Evolutionary conservation across 1,140 invertebrate species (phyloP).

Genomic region (Drosophila lowei): DNA sequence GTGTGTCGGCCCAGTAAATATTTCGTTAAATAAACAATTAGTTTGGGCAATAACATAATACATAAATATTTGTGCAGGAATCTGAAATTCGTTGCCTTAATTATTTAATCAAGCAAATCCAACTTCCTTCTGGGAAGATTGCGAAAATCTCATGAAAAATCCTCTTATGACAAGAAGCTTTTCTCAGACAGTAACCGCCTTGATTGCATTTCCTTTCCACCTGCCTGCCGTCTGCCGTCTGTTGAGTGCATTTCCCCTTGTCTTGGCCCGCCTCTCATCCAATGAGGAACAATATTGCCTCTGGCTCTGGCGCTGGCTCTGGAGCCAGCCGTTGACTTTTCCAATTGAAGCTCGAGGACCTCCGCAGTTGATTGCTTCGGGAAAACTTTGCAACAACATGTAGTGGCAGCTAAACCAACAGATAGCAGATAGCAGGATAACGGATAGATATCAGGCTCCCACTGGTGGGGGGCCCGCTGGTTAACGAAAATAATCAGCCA

Average conservation of each 20-base stretch:
- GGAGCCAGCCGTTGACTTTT: constrained; percentile 69
- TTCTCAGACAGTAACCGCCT: constrained; percentile 33
- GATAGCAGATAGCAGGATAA: constrained; percentile 36
- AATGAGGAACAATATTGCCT: constrained; percentile 56
- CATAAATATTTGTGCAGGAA: constrained; percentile 11
- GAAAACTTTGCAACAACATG: constrained; percentile 69
- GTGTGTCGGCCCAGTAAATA: neutral
- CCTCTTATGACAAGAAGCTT: constrained; percentile 36
- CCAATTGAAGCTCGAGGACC: constrained; percentile 58
- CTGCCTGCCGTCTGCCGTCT: constrained; percentile 37
- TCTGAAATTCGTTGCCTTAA: neutral
- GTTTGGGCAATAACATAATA: no score
- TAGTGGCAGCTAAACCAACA: constrained; percentile 57
- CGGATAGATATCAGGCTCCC: constrained; percentile 7
- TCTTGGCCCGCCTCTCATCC: neutral
- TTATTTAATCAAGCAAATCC: constrained; percentile 14
- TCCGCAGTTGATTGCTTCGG: constrained; percentile 55
- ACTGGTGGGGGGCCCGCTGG: constrained; percentile 16
- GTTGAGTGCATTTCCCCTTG: constrained; percentile 34
- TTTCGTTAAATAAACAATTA: constrained; percentile 24
- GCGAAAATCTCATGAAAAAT: constrained; percentile 41
- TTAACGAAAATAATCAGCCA: constrained; percentile 63
- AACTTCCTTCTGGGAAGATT: constrained; percentile 8
- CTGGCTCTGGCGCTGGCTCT: constrained; percentile 49
- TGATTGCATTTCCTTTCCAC: constrained; percentile 68